Percentiles rank a stretch among this genome's conserved stretches.
These are phyloP conservation scores for Therioaphis trifolii DNA, from an alignment of 2,888 invertebrate genomes.

Conservation along the genomic window DNA sequence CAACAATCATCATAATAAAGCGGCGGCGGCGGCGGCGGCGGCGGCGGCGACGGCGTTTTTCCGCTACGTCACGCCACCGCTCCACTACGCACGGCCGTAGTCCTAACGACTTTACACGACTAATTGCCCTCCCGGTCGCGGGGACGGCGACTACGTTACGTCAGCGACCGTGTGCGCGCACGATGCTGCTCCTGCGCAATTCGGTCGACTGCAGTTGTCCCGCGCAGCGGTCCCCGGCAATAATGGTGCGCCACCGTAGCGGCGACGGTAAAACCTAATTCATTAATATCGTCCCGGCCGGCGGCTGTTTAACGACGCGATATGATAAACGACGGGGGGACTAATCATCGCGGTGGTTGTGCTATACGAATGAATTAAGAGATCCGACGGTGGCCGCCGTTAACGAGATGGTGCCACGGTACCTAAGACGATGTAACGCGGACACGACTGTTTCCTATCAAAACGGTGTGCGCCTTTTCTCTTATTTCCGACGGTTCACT, in stretches of 20 bases:
- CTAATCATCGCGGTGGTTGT: background rate
- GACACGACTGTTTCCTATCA: too few relatives aligned
- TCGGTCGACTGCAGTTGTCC: background rate
- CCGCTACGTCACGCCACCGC: slow-evolving; percentile 60
- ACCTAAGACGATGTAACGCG: background rate
- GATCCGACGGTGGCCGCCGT: background rate
- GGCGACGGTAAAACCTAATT: slow-evolving; percentile 5
- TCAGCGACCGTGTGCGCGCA: background rate
- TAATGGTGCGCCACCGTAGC: background rate
- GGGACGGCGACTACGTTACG: slow-evolving; percentile 26
- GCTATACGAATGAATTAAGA: slow-evolving; percentile 40
- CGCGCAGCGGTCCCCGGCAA: background rate
- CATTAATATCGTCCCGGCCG: slow-evolving; percentile 35
- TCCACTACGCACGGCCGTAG: background rate
- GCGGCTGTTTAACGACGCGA: slow-evolving; percentile 47
- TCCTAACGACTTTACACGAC: slow-evolving; percentile 44
- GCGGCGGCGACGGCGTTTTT: slow-evolving; percentile 48
- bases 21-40: too few relatives aligned
- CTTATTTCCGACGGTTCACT: too few relatives aligned
- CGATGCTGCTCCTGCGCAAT: background rate
- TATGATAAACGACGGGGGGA: slow-evolving; percentile 41
- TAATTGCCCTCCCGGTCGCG: slow-evolving; percentile 45
- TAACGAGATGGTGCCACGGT: slow-evolving; percentile 30
- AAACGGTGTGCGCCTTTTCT: too few relatives aligned
- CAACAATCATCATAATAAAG: slow-evolving; percentile 38